phyloP scores from a whole-genome alignment of 2,113 vertebrate species.

The Natator depressus region DNA sequence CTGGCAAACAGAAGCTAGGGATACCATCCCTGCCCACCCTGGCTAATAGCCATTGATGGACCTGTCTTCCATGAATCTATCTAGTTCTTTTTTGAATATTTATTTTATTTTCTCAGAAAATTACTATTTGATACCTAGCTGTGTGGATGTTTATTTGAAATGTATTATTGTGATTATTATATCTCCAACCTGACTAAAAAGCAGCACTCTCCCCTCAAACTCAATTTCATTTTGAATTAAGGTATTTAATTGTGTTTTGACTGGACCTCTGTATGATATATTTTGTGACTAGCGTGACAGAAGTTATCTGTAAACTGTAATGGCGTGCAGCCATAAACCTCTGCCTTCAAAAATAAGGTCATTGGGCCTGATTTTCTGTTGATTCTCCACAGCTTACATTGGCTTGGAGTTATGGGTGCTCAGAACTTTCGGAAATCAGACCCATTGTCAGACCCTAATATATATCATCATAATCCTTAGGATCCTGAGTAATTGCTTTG shows the following conservation, averaged over 20 bases:
- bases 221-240: background rate
- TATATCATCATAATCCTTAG: background rate
- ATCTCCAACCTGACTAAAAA: background rate
- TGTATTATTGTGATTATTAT: background rate
- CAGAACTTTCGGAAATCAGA: background rate
- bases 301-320: background rate
- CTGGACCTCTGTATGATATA: background rate
- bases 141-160: background rate
- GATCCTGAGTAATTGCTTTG: background rate
- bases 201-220: background rate
- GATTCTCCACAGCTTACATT: rapidly evolving
- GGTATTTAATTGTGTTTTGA: background rate
- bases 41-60: too few species aligned
- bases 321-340: background rate
- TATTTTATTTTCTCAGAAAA: background rate
- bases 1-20: too few species aligned
- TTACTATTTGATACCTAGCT: background rate
- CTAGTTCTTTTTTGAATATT: background rate
- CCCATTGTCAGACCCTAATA: rapidly evolving
- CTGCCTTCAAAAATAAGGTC: background rate
- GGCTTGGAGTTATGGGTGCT: background rate
- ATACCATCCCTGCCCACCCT: too few species aligned
- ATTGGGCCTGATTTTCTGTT: background rate
- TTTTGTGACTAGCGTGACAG: background rate
- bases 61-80: background rate